phyloP scores from a whole-genome alignment of 2,888 invertebrate genomes.

The Lasiommata megera region DNA sequence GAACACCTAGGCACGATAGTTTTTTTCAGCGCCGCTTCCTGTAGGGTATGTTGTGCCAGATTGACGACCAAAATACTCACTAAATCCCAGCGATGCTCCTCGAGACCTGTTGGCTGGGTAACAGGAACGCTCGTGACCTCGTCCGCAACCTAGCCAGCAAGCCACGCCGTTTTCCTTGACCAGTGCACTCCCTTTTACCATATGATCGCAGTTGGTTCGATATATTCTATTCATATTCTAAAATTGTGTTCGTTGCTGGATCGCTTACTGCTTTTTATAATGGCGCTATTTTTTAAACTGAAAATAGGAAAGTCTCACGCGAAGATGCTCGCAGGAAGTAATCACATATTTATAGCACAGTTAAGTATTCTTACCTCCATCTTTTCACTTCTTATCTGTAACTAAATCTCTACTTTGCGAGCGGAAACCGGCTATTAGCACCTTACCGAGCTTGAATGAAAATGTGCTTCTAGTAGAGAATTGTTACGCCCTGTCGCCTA shows the following conservation, averaged over 20 bases:
- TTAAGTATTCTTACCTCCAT: slow-evolving; percentile 32
- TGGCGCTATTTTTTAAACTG: slow-evolving; percentile 14
- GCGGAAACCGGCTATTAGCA: slow-evolving; percentile 34
- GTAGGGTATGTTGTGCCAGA: no score
- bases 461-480: slow-evolving; percentile 29
- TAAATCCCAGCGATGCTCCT: no score
- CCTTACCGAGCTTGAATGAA: slow-evolving; percentile 34
- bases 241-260: background rate
- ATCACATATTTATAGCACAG: slow-evolving; percentile 34
- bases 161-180: no score
- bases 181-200: no score
- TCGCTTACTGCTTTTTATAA: slow-evolving; percentile 11
- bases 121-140: no score
- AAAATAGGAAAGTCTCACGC: slow-evolving; percentile 25
- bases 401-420: slow-evolving; percentile 36
- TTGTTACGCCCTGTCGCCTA: slow-evolving; percentile 11
- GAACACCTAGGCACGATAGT: no score
- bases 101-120: no score
- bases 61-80: no score
- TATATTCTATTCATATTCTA: background rate
- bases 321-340: slow-evolving; percentile 30
- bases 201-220: no score
- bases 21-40: no score
- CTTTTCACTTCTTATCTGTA: slow-evolving; percentile 34
- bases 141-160: no score